phyloP scores from a whole-genome alignment of 2,113 vertebrate species.

The Mellivora capensis region DNA sequence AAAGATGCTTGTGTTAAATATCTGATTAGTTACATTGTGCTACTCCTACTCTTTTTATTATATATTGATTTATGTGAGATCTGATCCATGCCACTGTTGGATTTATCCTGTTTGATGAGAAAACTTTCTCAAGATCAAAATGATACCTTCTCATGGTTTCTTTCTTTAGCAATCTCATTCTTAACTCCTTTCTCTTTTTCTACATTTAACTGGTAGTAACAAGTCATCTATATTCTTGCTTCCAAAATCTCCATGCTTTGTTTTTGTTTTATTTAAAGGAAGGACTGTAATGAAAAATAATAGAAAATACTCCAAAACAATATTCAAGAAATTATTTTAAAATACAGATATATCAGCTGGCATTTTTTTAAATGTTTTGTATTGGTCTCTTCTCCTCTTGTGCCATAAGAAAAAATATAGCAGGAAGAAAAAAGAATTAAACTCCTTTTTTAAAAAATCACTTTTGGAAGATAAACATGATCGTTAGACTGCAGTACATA shows the following conservation, averaged over 20 bases:
- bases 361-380: background rate
- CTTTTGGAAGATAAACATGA: background rate
- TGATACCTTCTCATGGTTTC: background rate
- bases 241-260: background rate
- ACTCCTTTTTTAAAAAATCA: background rate
- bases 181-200: background rate
- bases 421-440: background rate
- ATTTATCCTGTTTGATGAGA: background rate
- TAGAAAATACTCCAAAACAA: background rate
- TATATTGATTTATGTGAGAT: background rate
- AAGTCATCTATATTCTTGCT: background rate
- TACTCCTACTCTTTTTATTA: background rate
- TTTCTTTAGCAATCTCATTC: background rate
- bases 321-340: background rate
- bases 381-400: background rate
- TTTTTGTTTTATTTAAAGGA: background rate
- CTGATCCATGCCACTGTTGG: background rate
- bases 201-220: background rate
- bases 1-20: background rate
- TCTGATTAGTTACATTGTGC: background rate
- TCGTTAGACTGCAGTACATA: background rate
- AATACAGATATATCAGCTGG: background rate
- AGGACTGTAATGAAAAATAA: background rate
- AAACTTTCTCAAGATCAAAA: background rate
- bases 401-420: background rate